phyloP scores from a whole-genome alignment of 2,797 vertebrate genomes.

The Erpetoichthys calabaricus region DNA sequence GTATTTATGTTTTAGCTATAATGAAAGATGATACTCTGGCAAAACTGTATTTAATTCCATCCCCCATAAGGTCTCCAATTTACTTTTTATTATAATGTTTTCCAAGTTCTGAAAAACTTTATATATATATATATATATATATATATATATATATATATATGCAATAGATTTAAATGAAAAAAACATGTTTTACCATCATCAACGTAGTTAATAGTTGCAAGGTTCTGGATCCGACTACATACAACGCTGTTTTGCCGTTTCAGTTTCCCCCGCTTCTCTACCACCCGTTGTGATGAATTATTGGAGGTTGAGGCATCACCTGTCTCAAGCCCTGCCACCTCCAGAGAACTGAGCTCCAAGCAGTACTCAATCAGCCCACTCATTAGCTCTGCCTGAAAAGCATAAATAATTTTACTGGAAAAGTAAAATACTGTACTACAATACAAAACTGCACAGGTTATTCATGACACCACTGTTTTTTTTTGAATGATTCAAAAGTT shows the following conservation, averaged over 20 bases:
- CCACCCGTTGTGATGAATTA: conserved; percentile 15
- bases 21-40: too few relatives aligned
- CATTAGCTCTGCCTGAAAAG: conserved; percentile 73
- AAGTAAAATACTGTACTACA: too few relatives aligned
- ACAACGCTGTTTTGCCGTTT: conserved; percentile 70
- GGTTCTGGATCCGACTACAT: conserved; percentile 67
- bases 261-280: conserved; percentile 49
- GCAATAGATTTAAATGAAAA: not conserved
- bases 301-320: conserved; percentile 17
- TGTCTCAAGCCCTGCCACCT: conserved; percentile 30
- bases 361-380: conserved; percentile 84
- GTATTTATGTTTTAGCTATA: too few relatives aligned
- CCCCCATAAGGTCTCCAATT: too few relatives aligned
- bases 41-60: too few relatives aligned
- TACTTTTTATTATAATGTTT: too few relatives aligned
- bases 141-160: too few relatives aligned
- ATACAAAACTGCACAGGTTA: too few relatives aligned
- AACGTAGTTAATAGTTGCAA: conserved; percentile 81
- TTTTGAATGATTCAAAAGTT: not conserved
- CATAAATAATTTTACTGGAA: too few relatives aligned
- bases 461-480: not conserved
- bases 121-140: too few relatives aligned
- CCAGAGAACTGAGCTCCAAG: conserved; percentile 59
- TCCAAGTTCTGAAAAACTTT: too few relatives aligned
- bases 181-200: conserved; percentile 53